phyloP scores from a whole-genome alignment of 1,140 invertebrate species.

The Diploscapter pachys region DNA sequence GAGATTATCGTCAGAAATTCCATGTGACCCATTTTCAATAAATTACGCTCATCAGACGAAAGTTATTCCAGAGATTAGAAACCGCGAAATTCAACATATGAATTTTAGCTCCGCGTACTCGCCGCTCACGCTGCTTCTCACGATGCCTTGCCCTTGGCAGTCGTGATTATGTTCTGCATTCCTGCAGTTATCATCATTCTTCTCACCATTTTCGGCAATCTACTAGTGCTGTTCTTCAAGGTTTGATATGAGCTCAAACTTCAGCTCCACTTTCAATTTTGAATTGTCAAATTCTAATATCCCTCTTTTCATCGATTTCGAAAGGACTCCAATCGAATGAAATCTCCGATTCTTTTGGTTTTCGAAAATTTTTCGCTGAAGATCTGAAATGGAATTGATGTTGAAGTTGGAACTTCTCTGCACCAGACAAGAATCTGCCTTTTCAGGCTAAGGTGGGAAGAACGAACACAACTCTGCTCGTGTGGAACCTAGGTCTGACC shows the following conservation, averaged over 20 bases:
- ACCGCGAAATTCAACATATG: not conserved
- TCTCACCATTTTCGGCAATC: conserved; percentile 55
- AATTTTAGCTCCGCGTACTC: conserved; percentile 21
- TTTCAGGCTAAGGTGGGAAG: conserved; percentile 46
- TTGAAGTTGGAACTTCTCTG: too few species aligned
- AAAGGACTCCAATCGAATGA: too few species aligned
- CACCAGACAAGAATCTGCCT: not conserved
- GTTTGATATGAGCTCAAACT: conserved; percentile 13
- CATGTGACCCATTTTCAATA: too few species aligned
- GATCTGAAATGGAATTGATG: too few species aligned
- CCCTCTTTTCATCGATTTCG: too few species aligned
- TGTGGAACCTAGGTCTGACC: conserved; percentile 58
- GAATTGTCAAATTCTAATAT: too few species aligned
- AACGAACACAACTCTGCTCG: conserved; percentile 55
- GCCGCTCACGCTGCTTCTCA: conserved; percentile 6
- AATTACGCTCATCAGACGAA: too few species aligned
- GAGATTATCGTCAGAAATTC: too few species aligned
- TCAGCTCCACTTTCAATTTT: too few species aligned
- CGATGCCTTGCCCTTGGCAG: conserved; percentile 39
- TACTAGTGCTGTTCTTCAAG: conserved; percentile 56
- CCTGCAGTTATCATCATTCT: conserved; percentile 54
- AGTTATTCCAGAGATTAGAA: too few species aligned
- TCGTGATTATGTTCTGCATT: conserved; percentile 47
- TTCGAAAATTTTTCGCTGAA: too few species aligned
- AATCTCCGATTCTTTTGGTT: too few species aligned